phyloP scores from a whole-genome alignment of 2,797 vertebrate species.

The Coregonus ussuriensis region DNA sequence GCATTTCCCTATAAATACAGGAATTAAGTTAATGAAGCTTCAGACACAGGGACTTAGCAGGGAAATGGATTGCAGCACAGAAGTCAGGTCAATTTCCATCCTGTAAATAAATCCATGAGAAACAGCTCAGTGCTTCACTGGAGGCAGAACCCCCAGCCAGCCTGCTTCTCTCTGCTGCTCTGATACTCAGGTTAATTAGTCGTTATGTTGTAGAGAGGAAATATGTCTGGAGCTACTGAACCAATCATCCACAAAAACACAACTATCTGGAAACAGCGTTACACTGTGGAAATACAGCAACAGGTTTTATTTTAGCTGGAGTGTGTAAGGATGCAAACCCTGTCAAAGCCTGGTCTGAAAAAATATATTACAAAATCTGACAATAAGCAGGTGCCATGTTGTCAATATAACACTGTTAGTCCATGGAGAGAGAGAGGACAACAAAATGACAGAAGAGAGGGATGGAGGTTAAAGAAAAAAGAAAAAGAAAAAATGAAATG shows the following conservation, averaged over 20 bases:
- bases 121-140: slow-evolving; percentile 59
- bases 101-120: slow-evolving; percentile 71
- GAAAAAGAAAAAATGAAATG: neutral
- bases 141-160: slow-evolving; percentile 46
- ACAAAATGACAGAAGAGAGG: too few species aligned
- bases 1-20: slow-evolving; percentile 57
- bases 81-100: slow-evolving; percentile 73
- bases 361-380: slow-evolving; percentile 5
- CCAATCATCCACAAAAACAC: slow-evolving; percentile 50
- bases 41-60: slow-evolving; percentile 72
- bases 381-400: slow-evolving; percentile 11
- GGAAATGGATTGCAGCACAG: slow-evolving; percentile 71
- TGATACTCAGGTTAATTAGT: slow-evolving; percentile 67
- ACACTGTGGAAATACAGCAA: slow-evolving; percentile 32
- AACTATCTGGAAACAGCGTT: slow-evolving; percentile 29
- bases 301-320: slow-evolving; percentile 33
- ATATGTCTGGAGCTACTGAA: slow-evolving; percentile 66
- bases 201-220: slow-evolving; percentile 66
- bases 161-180: slow-evolving; percentile 59
- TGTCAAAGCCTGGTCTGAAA: neutral
- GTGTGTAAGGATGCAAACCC: slow-evolving; percentile 15
- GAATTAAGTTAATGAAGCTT: slow-evolving; percentile 70
- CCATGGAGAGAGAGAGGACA: neutral
- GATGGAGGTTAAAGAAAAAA: neutral
- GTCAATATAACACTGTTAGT: slow-evolving; percentile 22